Evolutionary conservation across 2,888 invertebrate species (phyloP).

Genomic region (Scrobipalpa costella): DNA sequence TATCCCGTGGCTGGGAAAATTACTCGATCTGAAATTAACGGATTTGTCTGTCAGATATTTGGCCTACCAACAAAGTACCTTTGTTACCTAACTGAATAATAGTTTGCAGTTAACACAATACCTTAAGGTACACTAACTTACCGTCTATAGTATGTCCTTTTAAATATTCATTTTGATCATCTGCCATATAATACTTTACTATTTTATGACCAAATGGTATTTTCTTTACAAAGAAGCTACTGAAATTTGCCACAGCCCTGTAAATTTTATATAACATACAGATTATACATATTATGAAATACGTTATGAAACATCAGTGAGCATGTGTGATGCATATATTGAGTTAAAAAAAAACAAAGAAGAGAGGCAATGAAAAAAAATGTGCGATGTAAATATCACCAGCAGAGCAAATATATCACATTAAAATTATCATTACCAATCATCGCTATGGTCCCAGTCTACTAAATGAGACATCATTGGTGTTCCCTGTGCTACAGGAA

Average conservation of each 20-base stretch:
- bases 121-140: slow-evolving; percentile 41
- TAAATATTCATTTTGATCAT: slow-evolving; percentile 86
- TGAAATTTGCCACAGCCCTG: not conserved
- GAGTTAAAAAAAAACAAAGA: no score
- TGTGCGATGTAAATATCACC: no score
- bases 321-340: no score
- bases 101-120: no score
- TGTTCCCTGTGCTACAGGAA: slow-evolving; percentile 93
- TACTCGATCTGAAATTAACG: slow-evolving; percentile 80
- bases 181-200: slow-evolving; percentile 80
- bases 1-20: slow-evolving; percentile 94
- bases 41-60: no score
- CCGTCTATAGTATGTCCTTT: slow-evolving; percentile 93
- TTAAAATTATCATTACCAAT: slow-evolving; percentile 80
- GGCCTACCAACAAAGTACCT: no score
- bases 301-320: no score
- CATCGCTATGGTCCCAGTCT: slow-evolving; percentile 92
- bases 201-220: slow-evolving; percentile 61
- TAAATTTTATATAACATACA: no score
- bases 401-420: no score
- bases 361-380: no score
- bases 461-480: slow-evolving; percentile 91
- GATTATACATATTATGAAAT: no score
- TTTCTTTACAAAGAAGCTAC: not conserved
- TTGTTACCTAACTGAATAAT: no score